phyloP scores from a whole-genome alignment of 2,113 vertebrate genomes.

The Oxyruncus cristatus region DNA sequence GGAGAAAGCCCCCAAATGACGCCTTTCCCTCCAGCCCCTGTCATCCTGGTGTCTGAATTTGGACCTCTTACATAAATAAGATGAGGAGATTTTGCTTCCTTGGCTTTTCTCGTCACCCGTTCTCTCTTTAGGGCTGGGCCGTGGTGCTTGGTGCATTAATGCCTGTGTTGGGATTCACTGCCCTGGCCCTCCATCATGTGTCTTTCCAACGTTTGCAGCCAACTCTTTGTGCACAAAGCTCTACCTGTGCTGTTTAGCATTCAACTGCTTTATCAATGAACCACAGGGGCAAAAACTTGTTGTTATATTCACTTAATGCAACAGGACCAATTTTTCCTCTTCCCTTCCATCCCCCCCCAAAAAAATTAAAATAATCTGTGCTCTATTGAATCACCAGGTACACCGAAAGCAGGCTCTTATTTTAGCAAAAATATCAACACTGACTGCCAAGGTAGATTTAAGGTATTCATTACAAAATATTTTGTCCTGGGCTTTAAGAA shows the following conservation, averaged over 20 bases:
- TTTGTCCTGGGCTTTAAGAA: conserved; percentile 78
- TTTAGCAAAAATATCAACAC: conserved; percentile 55
- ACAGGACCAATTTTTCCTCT: conserved; percentile 54
- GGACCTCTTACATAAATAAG: not conserved
- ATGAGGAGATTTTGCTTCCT: not conserved
- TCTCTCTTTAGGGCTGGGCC: not conserved
- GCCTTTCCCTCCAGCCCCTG: not conserved
- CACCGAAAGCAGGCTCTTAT: conserved; percentile 48
- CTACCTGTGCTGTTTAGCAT: not conserved
- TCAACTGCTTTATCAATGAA: conserved; percentile 2
- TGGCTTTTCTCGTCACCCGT: not conserved
- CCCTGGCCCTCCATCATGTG: not conserved
- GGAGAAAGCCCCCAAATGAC: not conserved
- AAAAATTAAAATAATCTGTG: not conserved
- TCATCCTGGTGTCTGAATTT: not conserved
- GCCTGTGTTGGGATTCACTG: not conserved
- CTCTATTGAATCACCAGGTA: conserved; percentile 61
- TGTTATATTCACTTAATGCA: conserved; percentile 32
- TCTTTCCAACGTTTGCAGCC: not conserved
- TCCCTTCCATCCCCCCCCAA: not conserved
- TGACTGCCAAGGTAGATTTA: conserved; percentile 72
- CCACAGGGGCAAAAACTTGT: not conserved
- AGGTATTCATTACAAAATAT: conserved; percentile 72
- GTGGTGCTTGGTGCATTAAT: not conserved
- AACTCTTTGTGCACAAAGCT: not conserved